These are phyloP conservation scores for Hapalemur alaotrensis DNA, from an alignment of 2,797 vertebrate genomes.

Conservation along the genomic window DNA sequence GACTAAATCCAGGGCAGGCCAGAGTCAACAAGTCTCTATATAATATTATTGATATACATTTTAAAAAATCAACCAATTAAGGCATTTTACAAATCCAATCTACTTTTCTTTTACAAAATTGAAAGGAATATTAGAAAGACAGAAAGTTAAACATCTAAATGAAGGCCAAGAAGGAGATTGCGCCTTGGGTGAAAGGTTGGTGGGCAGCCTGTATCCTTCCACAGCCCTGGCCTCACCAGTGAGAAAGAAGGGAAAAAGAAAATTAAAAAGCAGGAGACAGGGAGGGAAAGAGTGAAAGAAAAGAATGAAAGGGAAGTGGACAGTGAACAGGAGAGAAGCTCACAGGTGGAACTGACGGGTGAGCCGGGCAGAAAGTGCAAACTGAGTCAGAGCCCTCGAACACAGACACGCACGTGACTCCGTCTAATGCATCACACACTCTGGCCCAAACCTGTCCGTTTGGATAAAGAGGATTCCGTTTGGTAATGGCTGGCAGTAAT, in stretches of 20 bases:
- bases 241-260: neutral
- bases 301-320: neutral
- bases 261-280: neutral
- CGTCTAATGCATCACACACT: too few species aligned
- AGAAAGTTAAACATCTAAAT: neutral
- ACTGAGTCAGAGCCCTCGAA: neutral
- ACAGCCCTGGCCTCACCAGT: neutral
- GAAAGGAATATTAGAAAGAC: neutral
- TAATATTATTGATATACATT: neutral
- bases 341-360: accelerated
- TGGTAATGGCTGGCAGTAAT: neutral
- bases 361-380: neutral
- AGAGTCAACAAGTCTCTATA: neutral
- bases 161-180: neutral
- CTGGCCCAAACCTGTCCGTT: neutral
- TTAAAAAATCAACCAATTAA: neutral
- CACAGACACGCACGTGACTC: neutral
- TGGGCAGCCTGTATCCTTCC: neutral
- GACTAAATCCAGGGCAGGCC: neutral
- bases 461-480: neutral
- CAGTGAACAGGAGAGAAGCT: neutral
- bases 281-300: neutral
- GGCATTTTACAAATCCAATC: neutral
- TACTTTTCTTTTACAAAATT: neutral
- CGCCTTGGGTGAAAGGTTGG: neutral